Evolutionary conservation across 1,140 invertebrate genomes (phyloP).

Genomic region (Lucilia sericata): DNA sequence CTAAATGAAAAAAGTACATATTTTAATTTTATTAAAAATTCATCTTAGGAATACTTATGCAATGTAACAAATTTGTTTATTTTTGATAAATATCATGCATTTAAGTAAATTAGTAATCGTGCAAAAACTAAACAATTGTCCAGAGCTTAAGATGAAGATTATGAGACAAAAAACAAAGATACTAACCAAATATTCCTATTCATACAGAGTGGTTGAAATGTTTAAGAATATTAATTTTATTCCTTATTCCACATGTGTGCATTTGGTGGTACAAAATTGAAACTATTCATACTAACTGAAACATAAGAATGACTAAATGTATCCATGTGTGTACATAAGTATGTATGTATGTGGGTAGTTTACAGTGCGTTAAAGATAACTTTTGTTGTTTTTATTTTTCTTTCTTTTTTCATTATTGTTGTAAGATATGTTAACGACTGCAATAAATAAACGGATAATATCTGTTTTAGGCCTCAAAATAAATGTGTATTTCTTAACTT

Average conservation of each 20-base stretch:
- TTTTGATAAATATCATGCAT: constrained; percentile 39
- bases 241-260: constrained; percentile 35
- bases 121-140: constrained; percentile 65
- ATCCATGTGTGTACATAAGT: not conserved
- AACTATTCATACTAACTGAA: not conserved
- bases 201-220: too few relatives aligned
- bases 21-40: not conserved
- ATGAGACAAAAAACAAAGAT: too few relatives aligned
- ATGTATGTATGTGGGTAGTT: not conserved
- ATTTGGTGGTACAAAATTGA: not conserved
- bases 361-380: constrained; percentile 22
- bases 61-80: not conserved
- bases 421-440: constrained; percentile 67
- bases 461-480: constrained; percentile 53
- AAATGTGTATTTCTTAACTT: constrained; percentile 45
- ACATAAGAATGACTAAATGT: too few relatives aligned
- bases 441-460: constrained; percentile 68
- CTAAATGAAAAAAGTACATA: not conserved
- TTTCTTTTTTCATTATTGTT: not conserved
- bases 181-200: too few relatives aligned
- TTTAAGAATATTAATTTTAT: constrained; percentile 6
- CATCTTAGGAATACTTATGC: not conserved
- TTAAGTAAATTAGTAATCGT: constrained; percentile 61
- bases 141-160: constrained; percentile 1
- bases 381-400: not conserved